These are phyloP conservation scores for Gymnogyps californianus DNA, from an alignment of 2,113 vertebrate genomes.

Conservation along the genomic window DNA sequence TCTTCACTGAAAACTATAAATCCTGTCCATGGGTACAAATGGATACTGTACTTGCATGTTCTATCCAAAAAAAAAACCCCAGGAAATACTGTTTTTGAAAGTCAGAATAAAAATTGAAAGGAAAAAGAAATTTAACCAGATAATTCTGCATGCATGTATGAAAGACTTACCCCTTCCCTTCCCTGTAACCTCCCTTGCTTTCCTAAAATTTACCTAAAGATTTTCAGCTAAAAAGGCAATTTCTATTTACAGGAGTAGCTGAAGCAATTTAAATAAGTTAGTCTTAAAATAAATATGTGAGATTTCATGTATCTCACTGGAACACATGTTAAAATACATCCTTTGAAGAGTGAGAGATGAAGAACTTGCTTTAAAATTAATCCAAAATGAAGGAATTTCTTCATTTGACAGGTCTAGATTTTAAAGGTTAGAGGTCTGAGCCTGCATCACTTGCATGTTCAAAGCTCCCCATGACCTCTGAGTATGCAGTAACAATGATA, in stretches of 20 bases:
- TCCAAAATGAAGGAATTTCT: neutral
- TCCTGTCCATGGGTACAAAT: neutral
- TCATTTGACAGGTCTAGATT: neutral
- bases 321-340: neutral
- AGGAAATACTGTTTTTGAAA: neutral
- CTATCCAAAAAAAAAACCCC: neutral
- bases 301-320: neutral
- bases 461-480: neutral
- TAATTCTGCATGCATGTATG: neutral
- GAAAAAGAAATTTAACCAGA: neutral
- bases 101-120: neutral
- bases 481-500: neutral
- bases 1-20: slow-evolving; percentile 3
- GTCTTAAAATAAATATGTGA: slow-evolving; percentile 28
- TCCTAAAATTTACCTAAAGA: slow-evolving; percentile 15
- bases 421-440: neutral
- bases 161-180: neutral
- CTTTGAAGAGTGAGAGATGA: neutral
- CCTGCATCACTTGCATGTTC: neutral
- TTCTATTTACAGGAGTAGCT: slow-evolving; percentile 16
- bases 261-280: neutral
- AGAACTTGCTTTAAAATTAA: neutral
- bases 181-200: neutral
- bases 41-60: neutral
- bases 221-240: neutral